Evolutionary conservation across 2,113 vertebrate species (phyloP).

Genomic region (Drymodes brunneopygia): DNA sequence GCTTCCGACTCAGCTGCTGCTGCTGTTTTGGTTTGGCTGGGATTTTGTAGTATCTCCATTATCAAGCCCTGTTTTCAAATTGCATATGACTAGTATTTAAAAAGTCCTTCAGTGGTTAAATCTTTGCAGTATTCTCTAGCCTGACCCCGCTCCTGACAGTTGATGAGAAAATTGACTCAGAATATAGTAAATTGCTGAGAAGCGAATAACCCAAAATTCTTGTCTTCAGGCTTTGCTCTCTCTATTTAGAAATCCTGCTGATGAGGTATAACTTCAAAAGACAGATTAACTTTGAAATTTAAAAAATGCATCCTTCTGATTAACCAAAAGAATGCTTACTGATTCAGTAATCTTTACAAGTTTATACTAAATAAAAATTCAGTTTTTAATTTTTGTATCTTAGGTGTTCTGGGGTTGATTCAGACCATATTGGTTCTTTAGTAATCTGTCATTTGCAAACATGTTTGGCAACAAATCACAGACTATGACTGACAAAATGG

Average conservation of each 20-base stretch:
- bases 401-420: fast-evolving
- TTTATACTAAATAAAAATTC: neutral
- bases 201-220: neutral
- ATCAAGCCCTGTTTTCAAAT: neutral
- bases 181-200: neutral
- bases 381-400: neutral
- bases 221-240: neutral
- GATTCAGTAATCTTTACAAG: neutral
- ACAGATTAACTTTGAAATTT: neutral
- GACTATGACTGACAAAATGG: neutral
- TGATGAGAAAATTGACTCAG: neutral
- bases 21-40: neutral
- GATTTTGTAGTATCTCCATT: neutral
- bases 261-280: neutral
- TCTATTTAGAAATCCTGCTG: neutral
- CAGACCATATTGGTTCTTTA: neutral
- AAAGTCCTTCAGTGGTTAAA: neutral
- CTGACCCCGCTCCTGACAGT: fast-evolving
- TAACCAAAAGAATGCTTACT: neutral
- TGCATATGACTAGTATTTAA: neutral
- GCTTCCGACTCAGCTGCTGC: neutral
- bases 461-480: neutral
- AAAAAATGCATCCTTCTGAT: neutral
- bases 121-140: neutral
- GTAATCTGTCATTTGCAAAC: neutral